These are phyloP conservation scores for Tetrapedia diversipes DNA, from an alignment of 2,888 invertebrate species.

Conservation along the genomic window DNA sequence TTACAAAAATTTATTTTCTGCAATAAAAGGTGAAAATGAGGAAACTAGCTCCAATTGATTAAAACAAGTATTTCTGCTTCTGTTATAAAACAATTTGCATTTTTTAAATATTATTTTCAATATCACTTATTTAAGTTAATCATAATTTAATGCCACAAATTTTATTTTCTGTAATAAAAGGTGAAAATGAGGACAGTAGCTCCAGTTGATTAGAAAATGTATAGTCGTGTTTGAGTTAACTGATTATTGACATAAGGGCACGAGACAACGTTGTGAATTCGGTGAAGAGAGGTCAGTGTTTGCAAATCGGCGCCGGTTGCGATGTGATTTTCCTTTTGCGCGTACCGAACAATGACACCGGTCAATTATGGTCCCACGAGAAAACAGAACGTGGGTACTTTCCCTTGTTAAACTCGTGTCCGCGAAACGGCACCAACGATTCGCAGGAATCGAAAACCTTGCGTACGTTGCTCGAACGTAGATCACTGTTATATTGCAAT, in stretches of 20 bases:
- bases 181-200: too few species aligned
- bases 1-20: too few species aligned
- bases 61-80: too few species aligned
- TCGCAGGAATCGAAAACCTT: conserved; percentile 35
- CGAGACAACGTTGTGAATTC: background rate
- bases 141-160: too few species aligned
- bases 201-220: background rate
- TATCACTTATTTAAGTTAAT: too few species aligned
- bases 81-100: too few species aligned
- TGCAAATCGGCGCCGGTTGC: conserved; percentile 21
- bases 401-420: conserved; percentile 55
- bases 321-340: conserved; percentile 47
- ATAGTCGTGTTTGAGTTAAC: background rate
- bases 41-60: too few species aligned
- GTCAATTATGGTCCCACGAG: conserved; percentile 72
- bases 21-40: too few species aligned
- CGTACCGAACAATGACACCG: conserved; percentile 74
- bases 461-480: background rate
- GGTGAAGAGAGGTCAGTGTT: conserved; percentile 48
- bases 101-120: too few species aligned
- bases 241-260: background rate
- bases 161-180: too few species aligned
- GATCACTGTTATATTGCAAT: conserved; percentile 16
- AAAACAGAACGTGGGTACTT: conserved; percentile 81
- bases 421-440: conserved; percentile 37